Percentiles rank a stretch among this genome's conserved stretches.
phyloP scores from a whole-genome alignment of 2,113 vertebrate species.

The Pteronura brasiliensis region DNA sequence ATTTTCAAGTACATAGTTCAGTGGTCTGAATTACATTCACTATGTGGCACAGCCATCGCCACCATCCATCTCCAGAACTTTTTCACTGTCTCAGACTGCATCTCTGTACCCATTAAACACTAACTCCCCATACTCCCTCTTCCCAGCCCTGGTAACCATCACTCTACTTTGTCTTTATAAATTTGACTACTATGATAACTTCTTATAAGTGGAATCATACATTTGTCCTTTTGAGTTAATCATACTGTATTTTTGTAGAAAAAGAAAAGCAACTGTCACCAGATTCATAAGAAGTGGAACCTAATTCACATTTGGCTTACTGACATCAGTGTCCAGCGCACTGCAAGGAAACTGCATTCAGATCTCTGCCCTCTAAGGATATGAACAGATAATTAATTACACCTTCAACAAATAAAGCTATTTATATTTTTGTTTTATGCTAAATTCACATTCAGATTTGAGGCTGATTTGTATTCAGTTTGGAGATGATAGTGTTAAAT shows the following conservation, averaged over 20 bases:
- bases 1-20: not conserved
- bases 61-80: not conserved
- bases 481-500: not conserved
- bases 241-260: not conserved
- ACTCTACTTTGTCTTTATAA: not conserved
- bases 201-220: not conserved
- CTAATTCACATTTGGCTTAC: not conserved
- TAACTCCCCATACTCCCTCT: not conserved
- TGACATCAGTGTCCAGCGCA: not conserved
- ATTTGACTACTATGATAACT: not conserved
- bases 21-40: not conserved
- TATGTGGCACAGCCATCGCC: not conserved
- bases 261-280: not conserved
- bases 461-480: not conserved
- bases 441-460: not conserved
- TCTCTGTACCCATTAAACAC: not conserved
- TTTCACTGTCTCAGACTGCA: not conserved
- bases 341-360: not conserved
- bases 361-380: not conserved
- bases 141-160: not conserved
- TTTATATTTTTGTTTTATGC: not conserved
- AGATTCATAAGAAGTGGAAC: not conserved
- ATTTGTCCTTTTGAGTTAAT: not conserved
- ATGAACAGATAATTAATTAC: not conserved
- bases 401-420: not conserved